phyloP scores from a whole-genome alignment of 2,113 vertebrate genomes.

The Neotragus pygmaeus region DNA sequence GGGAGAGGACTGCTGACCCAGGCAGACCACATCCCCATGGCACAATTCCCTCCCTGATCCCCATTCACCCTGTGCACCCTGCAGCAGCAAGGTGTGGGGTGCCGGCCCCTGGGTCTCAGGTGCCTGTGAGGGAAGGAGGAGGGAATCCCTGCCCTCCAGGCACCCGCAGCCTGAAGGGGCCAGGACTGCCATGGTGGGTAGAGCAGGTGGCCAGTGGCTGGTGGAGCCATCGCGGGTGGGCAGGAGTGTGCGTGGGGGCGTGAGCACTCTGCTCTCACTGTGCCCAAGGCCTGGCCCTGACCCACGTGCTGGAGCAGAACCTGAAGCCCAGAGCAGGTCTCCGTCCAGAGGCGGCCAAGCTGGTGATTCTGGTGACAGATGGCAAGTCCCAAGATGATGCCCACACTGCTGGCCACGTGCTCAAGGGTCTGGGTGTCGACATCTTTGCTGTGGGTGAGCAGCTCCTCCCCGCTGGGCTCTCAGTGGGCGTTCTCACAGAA shows the following conservation, averaged over 20 bases:
- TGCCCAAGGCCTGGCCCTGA: slow-evolving; percentile 89
- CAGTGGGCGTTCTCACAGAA: background rate
- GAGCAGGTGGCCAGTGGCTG: rapidly evolving
- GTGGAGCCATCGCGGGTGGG: rapidly evolving
- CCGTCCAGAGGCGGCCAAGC: slow-evolving; percentile 78
- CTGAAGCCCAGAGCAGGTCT: slow-evolving; percentile 83
- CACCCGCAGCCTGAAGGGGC: background rate
- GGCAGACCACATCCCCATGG: background rate
- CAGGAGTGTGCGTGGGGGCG: rapidly evolving
- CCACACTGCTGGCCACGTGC: slow-evolving; percentile 78
- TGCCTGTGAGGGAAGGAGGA: background rate
- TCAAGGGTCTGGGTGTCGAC: slow-evolving; percentile 88
- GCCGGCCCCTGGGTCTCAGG: rapidly evolving
- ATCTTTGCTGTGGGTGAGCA: slow-evolving; percentile 93
- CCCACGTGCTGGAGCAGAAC: slow-evolving; percentile 90
- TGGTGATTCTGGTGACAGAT: slow-evolving; percentile 90
- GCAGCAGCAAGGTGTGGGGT: background rate
- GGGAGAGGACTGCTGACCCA: background rate
- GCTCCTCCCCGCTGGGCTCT: background rate
- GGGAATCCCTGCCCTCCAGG: background rate
- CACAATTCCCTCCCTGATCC: background rate
- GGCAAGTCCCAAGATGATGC: slow-evolving; percentile 97
- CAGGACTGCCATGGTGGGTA: background rate
- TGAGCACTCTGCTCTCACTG: background rate
- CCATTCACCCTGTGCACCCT: background rate